Conservation (phyloP, 2,797 vertebrate species). For the Sciurus carolinensis region DNA sequence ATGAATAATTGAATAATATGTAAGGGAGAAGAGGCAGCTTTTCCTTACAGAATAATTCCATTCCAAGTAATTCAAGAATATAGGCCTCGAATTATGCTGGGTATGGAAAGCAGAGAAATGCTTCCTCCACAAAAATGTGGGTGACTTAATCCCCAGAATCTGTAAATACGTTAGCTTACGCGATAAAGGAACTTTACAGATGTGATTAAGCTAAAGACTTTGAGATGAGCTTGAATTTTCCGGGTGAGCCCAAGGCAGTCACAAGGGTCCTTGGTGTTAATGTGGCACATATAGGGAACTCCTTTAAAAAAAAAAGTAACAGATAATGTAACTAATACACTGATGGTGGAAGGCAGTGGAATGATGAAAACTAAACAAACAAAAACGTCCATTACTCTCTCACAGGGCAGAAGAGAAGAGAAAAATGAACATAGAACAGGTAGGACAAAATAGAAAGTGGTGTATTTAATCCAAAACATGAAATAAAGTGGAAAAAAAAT, state of each 20-base stretch:
- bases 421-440: not conserved
- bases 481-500: not conserved
- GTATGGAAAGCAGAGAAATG: not conserved
- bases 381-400: slow-evolving; percentile 30
- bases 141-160: not conserved
- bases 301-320: not conserved
- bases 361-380: not conserved
- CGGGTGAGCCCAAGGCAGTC: not conserved
- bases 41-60: slow-evolving; percentile 11
- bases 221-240: not conserved
- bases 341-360: not conserved
- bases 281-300: not conserved
- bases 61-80: not conserved
- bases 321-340: not conserved
- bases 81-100: not conserved
- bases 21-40: not conserved
- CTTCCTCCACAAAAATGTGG: not conserved
- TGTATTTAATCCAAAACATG: not conserved
- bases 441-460: not conserved
- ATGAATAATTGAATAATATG: not conserved
- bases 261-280: not conserved
- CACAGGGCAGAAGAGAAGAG: not conserved
- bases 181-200: not conserved
- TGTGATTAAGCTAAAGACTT: not conserved
- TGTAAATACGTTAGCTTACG: not conserved